Conservation (phyloP, 2,797 vertebrate genomes). For the Melanogrammus aeglefinus region DNA sequence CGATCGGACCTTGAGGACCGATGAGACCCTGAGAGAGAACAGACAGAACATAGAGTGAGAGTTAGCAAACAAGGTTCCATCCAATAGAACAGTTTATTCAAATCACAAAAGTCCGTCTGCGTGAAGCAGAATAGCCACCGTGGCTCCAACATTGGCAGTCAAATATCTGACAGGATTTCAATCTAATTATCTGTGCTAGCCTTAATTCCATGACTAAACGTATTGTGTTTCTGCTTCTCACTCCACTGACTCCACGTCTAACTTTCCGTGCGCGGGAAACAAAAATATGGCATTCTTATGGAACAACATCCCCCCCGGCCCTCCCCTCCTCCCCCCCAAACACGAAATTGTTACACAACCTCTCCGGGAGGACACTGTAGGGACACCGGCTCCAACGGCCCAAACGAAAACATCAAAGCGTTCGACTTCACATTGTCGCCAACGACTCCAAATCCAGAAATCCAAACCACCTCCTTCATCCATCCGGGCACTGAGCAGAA, state of each 20-base stretch:
- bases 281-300: no score
- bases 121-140: background rate
- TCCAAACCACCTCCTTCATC: no score
- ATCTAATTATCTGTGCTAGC: background rate
- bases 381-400: no score
- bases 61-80: background rate
- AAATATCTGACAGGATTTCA: background rate
- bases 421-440: no score
- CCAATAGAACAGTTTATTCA: background rate
- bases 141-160: background rate
- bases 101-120: background rate
- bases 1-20: constrained; percentile 97
- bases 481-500: no score
- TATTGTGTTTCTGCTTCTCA: background rate
- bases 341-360: no score
- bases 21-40: constrained; percentile 86
- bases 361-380: no score
- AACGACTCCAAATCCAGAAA: no score
- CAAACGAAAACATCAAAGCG: no score
- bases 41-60: constrained; percentile 20
- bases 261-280: background rate
- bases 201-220: background rate
- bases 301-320: no score
- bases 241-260: background rate
- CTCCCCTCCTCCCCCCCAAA: no score